Evolutionary conservation across 2,113 vertebrate genomes (phyloP).

Genomic region (Alethe castanea): DNA sequence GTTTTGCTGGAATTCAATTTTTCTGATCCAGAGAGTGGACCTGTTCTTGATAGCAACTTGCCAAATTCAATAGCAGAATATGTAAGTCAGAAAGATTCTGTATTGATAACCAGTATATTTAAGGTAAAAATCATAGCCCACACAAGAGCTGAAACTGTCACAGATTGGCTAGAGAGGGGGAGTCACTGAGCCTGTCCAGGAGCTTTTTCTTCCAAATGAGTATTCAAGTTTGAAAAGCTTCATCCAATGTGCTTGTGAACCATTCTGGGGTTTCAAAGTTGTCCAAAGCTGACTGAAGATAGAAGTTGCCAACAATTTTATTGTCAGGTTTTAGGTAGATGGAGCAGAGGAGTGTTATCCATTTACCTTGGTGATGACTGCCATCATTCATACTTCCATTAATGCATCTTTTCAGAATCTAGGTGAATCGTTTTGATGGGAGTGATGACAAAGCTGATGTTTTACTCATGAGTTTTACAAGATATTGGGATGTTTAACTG

Average conservation of each 20-base stretch:
- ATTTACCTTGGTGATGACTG: background rate
- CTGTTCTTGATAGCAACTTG: slow-evolving; percentile 83
- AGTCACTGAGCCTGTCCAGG: background rate
- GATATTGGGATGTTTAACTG: background rate
- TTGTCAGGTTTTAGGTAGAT: background rate
- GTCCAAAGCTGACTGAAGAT: background rate
- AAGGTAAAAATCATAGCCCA: background rate
- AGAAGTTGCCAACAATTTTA: background rate
- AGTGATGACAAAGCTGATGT: background rate
- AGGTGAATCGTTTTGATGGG: background rate
- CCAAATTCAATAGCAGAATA: slow-evolving; percentile 85
- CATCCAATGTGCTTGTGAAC: background rate
- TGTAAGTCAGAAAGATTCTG: slow-evolving; percentile 72
- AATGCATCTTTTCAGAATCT: background rate
- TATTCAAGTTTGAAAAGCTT: background rate
- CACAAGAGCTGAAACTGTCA: background rate
- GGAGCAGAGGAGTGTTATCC: background rate
- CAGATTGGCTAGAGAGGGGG: background rate
- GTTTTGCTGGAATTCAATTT: slow-evolving; percentile 87
- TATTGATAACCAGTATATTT: background rate
- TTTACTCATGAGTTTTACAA: background rate
- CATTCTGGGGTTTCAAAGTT: background rate
- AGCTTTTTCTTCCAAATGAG: background rate
- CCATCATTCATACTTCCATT: background rate
- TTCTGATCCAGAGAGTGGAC: slow-evolving; percentile 83